Percentiles rank a stretch among this genome's conserved stretches.
These are phyloP conservation scores for Gouania willdenowi DNA, from an alignment of 2,797 vertebrate species.

Conservation along the genomic window DNA sequence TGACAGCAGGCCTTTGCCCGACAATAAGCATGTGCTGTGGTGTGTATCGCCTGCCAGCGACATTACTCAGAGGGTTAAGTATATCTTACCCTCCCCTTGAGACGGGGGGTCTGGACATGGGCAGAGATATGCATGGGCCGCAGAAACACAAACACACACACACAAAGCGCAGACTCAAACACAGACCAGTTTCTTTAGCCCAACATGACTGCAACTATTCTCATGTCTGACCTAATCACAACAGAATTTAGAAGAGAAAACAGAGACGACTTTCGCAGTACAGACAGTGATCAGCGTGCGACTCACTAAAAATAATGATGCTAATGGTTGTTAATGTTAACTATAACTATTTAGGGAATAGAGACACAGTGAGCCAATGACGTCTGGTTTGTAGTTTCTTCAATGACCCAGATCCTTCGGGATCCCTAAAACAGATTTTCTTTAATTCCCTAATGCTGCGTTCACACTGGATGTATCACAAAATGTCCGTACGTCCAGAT, in stretches of 20 bases:
- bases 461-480: too few species aligned
- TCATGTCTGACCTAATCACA: constrained; percentile 56
- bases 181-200: not conserved
- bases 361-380: too few species aligned
- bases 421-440: too few species aligned
- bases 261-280: constrained; percentile 25
- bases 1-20: not conserved
- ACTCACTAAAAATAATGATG: too few species aligned
- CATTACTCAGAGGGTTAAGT: constrained; percentile 25
- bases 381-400: too few species aligned
- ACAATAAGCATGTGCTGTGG: constrained; percentile 2
- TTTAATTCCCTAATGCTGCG: too few species aligned
- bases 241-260: constrained; percentile 57
- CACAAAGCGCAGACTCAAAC: not conserved
- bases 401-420: too few species aligned
- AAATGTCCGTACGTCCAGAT: too few species aligned
- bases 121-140: constrained; percentile 27
- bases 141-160: constrained; percentile 14
- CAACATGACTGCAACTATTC: constrained; percentile 40
- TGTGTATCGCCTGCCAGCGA: constrained; percentile 8
- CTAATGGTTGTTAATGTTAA: too few species aligned
- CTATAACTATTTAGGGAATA: too few species aligned
- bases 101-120: constrained; percentile 27
- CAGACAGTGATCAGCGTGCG: too few species aligned
- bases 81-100: constrained; percentile 18